These are phyloP conservation scores for Phalera bucephala DNA, from an alignment of 2,888 invertebrate genomes.

Conservation along the genomic window DNA sequence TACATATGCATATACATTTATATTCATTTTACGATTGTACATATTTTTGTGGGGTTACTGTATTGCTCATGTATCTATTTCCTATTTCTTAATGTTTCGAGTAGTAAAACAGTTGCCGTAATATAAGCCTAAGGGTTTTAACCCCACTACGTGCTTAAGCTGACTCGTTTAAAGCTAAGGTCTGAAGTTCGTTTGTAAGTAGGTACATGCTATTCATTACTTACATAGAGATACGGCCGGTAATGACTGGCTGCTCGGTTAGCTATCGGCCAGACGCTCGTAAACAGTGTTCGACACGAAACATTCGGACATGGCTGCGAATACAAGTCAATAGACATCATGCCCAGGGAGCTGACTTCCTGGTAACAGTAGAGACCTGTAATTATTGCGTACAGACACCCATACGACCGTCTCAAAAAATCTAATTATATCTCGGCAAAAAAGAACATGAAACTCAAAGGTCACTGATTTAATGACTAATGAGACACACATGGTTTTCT, in stretches of 20 bases:
- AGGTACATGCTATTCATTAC: constrained; percentile 76
- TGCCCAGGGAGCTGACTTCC: constrained; percentile 61
- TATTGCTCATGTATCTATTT: background rate
- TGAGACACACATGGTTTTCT: constrained; percentile 43
- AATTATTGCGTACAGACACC: constrained; percentile 28
- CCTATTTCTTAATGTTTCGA: too few relatives aligned
- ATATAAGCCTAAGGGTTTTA: constrained; percentile 50
- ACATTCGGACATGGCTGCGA: constrained; percentile 69
- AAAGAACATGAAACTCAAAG: constrained; percentile 47
- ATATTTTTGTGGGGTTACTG: background rate
- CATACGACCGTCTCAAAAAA: constrained; percentile 29
- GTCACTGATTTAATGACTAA: constrained; percentile 57
- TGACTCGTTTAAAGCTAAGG: constrained; percentile 62
- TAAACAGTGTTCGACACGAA: constrained; percentile 73
- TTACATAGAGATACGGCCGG: constrained; percentile 74
- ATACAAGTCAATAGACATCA: constrained; percentile 72
- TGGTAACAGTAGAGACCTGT: constrained; percentile 50
- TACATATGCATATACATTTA: too few relatives aligned
- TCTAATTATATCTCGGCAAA: constrained; percentile 47
- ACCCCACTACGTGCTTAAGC: constrained; percentile 62
- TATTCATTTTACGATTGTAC: background rate
- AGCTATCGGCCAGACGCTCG: constrained; percentile 75
- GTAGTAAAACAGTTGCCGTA: constrained; percentile 62
- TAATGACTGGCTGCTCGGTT: constrained; percentile 69
- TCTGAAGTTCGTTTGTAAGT: constrained; percentile 65